These are phyloP conservation scores for Protosalanx chinensis DNA, from an alignment of 2,797 vertebrate genomes.

Conservation along the genomic window DNA sequence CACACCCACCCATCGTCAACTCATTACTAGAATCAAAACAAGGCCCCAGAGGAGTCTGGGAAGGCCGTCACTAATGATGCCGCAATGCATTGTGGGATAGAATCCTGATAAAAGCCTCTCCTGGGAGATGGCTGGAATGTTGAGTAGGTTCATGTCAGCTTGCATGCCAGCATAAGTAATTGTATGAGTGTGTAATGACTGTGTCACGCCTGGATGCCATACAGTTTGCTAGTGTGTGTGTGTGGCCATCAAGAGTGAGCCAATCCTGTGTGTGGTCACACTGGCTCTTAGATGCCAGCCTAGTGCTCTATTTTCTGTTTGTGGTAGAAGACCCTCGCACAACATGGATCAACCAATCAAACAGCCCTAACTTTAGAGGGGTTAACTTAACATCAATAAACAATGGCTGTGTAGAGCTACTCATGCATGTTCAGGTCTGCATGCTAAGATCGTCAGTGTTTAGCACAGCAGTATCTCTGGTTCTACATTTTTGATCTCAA, in stretches of 20 bases:
- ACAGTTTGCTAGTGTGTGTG: background rate
- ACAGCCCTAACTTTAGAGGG: background rate
- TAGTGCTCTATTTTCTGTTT: background rate
- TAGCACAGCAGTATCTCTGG: too few relatives aligned
- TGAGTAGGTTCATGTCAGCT: background rate
- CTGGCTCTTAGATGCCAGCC: background rate
- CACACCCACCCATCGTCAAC: background rate
- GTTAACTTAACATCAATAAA: slow-evolving; percentile 32
- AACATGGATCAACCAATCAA: slow-evolving; percentile 1
- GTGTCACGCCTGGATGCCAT: background rate
- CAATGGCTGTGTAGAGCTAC: slow-evolving; percentile 28
- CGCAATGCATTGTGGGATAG: background rate
- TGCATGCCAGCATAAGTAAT: background rate
- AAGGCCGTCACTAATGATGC: background rate
- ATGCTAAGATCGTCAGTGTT: background rate
- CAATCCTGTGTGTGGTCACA: background rate
- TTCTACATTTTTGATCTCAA: too few relatives aligned
- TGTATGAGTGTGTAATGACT: background rate
- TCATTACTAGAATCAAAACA: background rate
- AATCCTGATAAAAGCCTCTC: background rate
- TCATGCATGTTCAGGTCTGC: slow-evolving; percentile 15
- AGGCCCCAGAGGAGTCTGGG: background rate
- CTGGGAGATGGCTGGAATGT: background rate
- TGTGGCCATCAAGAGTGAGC: background rate
- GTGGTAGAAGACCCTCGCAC: background rate